Percentiles rank a stretch among this genome's conserved stretches.
phyloP scores from a whole-genome alignment of 1,140 invertebrate genomes.

The Drosophila fuyamai region DNA sequence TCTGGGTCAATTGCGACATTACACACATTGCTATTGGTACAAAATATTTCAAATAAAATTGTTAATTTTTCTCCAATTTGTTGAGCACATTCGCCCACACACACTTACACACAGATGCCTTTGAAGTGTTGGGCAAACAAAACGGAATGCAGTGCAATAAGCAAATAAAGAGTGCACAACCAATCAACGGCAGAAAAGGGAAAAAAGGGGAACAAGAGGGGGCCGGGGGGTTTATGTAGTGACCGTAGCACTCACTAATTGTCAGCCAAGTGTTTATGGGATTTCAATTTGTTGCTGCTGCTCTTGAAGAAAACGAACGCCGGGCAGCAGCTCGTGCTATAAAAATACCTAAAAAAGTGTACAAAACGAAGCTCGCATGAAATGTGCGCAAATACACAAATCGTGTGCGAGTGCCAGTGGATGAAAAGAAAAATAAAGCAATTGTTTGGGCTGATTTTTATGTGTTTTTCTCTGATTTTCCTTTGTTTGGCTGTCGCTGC shows the following conservation, averaged over 20 bases:
- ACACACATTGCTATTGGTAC: constrained; percentile 1
- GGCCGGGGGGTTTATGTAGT: constrained; percentile 13
- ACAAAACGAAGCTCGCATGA: constrained; percentile 32
- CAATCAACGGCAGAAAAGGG: constrained; percentile 20
- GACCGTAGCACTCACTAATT: constrained; percentile 68
- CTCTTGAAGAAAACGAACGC: constrained; percentile 14
- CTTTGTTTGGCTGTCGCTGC: constrained; percentile 38
- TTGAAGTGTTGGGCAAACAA: constrained; percentile 60
- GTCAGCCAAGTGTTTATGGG: constrained; percentile 70
- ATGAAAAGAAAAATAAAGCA: constrained; percentile 27
- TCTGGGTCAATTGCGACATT: constrained; percentile 24
- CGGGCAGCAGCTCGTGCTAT: constrained; percentile 49
- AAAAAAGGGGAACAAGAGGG: neutral
- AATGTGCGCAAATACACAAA: constrained; percentile 58
- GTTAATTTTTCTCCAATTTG: constrained; percentile 48
- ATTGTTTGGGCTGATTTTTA: constrained; percentile 37
- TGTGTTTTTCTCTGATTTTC: constrained; percentile 43
- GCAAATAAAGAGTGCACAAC: constrained; percentile 38
- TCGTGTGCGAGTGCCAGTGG: neutral
- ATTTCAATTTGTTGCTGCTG: constrained; percentile 63
- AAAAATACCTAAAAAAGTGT: constrained; percentile 64
- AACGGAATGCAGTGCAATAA: constrained; percentile 43
- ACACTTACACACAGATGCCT: neutral
- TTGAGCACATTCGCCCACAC: constrained; percentile 12
- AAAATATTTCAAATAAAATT: constrained; percentile 42